A percentile compares a stretch with the other conserved stretches of the same genome.
Evolutionary conservation across 2,797 vertebrate genomes (phyloP).

Genomic region (Psittacula echo): DNA sequence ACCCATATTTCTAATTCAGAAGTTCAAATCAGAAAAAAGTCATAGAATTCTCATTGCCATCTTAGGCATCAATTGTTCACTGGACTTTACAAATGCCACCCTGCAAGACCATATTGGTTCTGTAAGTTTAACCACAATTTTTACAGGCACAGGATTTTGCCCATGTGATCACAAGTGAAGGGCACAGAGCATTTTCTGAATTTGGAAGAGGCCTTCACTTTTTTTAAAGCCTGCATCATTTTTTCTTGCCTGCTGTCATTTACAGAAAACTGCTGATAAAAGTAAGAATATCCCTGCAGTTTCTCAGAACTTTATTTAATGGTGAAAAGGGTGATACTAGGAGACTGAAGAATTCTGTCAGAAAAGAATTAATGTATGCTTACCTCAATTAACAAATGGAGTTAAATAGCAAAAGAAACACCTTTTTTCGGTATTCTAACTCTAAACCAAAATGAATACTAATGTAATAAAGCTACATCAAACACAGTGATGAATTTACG

Average conservation of each 20-base stretch:
- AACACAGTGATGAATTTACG: constrained; percentile 60
- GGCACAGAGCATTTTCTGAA: background rate
- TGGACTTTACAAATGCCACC: background rate
- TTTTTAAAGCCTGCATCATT: background rate
- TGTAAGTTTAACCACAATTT: background rate
- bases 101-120: background rate
- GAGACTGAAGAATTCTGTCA: background rate
- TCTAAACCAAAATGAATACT: constrained; percentile 17
- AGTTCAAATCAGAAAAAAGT: background rate
- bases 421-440: background rate
- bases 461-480: constrained; percentile 43
- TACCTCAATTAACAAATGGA: background rate
- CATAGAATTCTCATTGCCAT: background rate
- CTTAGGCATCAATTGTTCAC: background rate
- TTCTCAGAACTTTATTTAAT: background rate
- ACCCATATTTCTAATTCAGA: background rate
- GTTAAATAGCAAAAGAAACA: background rate
- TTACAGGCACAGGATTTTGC: background rate
- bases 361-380: background rate
- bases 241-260: background rate
- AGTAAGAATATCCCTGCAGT: background rate
- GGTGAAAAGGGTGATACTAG: background rate
- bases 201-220: background rate
- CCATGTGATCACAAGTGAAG: background rate
- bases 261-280: background rate